Conservation (phyloP, 2,113 vertebrate species). For the Arenaria interpres region DNA sequence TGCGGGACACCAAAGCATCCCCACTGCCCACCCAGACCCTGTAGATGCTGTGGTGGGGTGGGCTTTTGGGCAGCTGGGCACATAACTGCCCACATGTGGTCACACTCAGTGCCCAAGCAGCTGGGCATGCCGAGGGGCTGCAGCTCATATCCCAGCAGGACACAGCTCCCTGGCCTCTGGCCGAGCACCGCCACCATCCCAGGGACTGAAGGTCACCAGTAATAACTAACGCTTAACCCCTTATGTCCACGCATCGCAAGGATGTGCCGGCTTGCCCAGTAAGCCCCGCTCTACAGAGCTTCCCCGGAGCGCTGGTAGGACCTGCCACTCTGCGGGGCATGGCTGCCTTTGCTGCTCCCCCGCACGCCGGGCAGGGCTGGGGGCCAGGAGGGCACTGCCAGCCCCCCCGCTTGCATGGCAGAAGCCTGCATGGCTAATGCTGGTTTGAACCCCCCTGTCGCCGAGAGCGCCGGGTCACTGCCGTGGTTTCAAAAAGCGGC, state of each 20-base stretch:
- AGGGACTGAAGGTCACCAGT: not conserved
- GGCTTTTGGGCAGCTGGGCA: not conserved
- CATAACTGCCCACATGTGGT: fast-evolving
- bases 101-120: not conserved
- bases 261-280: constrained; percentile 24
- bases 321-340: not conserved
- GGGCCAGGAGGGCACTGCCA: not conserved
- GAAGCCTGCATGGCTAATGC: constrained; percentile 30
- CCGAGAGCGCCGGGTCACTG: not conserved
- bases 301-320: constrained; percentile 60
- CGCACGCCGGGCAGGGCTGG: fast-evolving
- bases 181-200: not conserved
- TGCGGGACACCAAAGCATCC: fast-evolving
- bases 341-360: not conserved
- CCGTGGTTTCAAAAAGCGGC: fast-evolving
- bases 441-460: not conserved
- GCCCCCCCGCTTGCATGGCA: not conserved
- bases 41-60: not conserved
- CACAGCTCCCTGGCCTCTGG: not conserved
- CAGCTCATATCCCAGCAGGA: fast-evolving
- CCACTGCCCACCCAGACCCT: not conserved
- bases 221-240: not conserved
- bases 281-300: constrained; percentile 46
- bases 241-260: not conserved
- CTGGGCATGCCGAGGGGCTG: fast-evolving